Conservation (phyloP, 2,113 vertebrate genomes). For the Kryptolebias marmoratus region DNA sequence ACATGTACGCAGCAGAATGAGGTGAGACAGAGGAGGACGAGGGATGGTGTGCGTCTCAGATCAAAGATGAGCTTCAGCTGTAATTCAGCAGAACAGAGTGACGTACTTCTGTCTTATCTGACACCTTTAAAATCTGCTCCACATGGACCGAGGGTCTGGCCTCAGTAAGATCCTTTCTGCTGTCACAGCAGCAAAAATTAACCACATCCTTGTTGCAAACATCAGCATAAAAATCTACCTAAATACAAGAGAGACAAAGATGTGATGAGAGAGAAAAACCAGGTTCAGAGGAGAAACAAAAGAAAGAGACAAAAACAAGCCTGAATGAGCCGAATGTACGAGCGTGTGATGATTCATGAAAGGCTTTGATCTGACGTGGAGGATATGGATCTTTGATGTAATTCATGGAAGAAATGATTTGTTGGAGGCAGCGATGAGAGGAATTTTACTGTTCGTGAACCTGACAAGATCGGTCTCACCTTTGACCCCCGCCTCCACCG, state of each 20-base stretch:
- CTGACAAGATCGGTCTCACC: conserved; percentile 51
- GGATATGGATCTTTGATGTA: conserved; percentile 57
- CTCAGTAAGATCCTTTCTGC: conserved; percentile 62
- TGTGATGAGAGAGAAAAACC: conserved; percentile 49
- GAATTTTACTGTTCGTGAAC: conserved; percentile 68
- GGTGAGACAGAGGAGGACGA: conserved; percentile 17
- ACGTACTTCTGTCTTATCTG: conserved; percentile 72
- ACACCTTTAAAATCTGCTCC: conserved; percentile 79
- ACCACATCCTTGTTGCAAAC: conserved; percentile 38
- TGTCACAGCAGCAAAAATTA: conserved; percentile 43
- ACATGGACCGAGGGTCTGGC: conserved; percentile 66
- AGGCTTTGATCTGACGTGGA: conserved; percentile 62
- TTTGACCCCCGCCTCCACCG: conserved; percentile 37
- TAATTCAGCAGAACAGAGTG: conserved; percentile 74
- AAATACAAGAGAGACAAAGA: conserved; percentile 23
- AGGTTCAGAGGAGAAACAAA: conserved; percentile 12
- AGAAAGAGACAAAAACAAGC: conserved; percentile 19
- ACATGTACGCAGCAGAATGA: conserved; percentile 17
- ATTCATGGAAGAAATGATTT: conserved; percentile 73
- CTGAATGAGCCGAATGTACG: conserved; percentile 37
- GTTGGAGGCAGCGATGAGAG: conserved; percentile 61
- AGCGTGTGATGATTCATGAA: conserved; percentile 33
- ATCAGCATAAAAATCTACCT: conserved; percentile 1
- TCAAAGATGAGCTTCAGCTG: conserved; percentile 75
- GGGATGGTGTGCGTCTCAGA: conserved; percentile 66